Conservation (phyloP, 2,797 vertebrate genomes). For the Coilia nasus region DNA sequence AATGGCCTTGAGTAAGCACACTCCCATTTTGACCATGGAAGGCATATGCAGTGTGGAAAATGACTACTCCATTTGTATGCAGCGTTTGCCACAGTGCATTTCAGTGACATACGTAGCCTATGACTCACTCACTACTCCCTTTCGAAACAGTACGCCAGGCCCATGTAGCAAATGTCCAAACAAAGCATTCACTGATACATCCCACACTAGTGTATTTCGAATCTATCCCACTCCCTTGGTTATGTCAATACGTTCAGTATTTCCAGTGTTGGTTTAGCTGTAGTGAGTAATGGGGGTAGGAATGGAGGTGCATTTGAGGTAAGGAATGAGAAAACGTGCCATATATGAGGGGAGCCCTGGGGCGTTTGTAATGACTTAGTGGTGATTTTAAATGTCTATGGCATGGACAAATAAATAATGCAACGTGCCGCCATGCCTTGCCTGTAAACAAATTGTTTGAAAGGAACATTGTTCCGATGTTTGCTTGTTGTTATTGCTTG, state of each 20-base stretch:
- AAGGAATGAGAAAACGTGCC: background rate
- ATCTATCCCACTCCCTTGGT: background rate
- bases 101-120: background rate
- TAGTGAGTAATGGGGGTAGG: background rate
- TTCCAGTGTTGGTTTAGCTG: background rate
- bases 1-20: background rate
- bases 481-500: background rate
- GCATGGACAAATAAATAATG: background rate
- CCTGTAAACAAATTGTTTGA: background rate
- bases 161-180: background rate
- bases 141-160: background rate
- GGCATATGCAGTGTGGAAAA: constrained; percentile 4
- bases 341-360: no score
- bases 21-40: background rate
- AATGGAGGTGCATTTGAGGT: background rate
- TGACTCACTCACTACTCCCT: background rate
- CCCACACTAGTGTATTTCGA: background rate
- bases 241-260: background rate
- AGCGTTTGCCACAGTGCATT: background rate
- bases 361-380: background rate
- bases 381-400: background rate
- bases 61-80: background rate
- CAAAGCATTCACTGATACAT: background rate
- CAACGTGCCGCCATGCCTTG: background rate
- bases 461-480: background rate